Base-by-base conservation (phyloP, 2,797 vertebrate species). In the Syncerus caffer region DNA sequence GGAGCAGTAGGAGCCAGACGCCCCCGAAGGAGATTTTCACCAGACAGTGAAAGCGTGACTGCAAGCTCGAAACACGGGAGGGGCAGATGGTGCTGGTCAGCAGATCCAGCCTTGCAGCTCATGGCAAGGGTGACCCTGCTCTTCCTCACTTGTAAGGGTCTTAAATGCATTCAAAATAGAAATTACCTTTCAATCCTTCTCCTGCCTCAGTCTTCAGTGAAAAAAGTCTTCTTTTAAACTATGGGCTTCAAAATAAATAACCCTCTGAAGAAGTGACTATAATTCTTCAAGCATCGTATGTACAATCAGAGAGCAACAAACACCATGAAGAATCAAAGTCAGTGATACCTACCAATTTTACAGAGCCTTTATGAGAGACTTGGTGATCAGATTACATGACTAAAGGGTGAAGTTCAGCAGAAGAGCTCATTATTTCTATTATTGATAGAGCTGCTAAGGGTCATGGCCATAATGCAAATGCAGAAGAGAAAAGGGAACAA, bases 301-400 rank as follows among this genome's bases (percentile, higher is more conserved):
- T 53, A 34, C 64, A 92, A 84, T 51, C 42, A 74, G 42, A 96
- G 27, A 64, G 47, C 76, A 92, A 89, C 42, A 92, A 62, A 96
- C 51, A 38, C 45, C 42, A 82, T 7, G 38, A 93, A 93, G 55
- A 96, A 57, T 89, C 67, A 88, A 89, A 93, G 53, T 93, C 57
- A 67, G n/a, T 86, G 86, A 86, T 42, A 93, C 17, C 62, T 89
- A 89, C 57, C 60, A 79, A 95, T 98, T 97, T 97, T 53, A 80
- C 38, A 85, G 71, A 87, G 60, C 47, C 13, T 90, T 85, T 88
- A 34, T 60, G 51, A 71, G 21, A 95, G 10, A 60, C 51, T 34
- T 85, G 64, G 34, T 95, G 87, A 97, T 93, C 88, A 93, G n/a
- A 96, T 78, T 87, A 85, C 96, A 97, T 64, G 90, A 93, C 93